These are phyloP conservation scores for Ancistrus triradiatus DNA, from an alignment of 2,113 vertebrate species.

Conservation along the genomic window DNA sequence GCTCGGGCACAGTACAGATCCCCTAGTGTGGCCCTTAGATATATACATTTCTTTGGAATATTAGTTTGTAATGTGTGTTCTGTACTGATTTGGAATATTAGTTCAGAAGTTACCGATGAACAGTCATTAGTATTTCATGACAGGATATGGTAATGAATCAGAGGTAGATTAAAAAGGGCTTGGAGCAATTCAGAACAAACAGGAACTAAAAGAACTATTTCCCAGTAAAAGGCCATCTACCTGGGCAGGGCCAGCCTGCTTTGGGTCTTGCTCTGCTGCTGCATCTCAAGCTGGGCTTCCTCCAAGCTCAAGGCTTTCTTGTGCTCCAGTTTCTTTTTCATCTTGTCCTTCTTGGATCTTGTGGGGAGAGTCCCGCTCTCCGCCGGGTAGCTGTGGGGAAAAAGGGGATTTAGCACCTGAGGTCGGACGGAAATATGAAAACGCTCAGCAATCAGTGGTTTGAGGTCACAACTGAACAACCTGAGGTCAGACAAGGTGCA, in stretches of 20 bases:
- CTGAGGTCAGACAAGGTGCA: no score
- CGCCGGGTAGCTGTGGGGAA: conserved; percentile 60
- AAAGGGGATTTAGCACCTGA: background rate
- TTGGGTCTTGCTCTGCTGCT: conserved; percentile 51
- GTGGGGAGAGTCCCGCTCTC: conserved; percentile 57
- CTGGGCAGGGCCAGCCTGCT: conserved; percentile 47
- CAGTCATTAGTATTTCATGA: background rate
- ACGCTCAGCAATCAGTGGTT: no score
- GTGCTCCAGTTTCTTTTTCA: conserved; percentile 49
- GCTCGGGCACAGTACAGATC: no score
- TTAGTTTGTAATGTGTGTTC: no score
- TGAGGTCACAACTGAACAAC: no score
- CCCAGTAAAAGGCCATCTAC: conserved; percentile 19
- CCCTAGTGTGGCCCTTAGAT: no score
- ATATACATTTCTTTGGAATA: no score
- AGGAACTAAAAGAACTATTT: background rate
- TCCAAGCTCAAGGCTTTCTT: conserved; percentile 75
- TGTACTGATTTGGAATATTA: no score
- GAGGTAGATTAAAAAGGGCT: background rate
- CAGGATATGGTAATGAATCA: background rate
- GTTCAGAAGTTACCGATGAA: no score
- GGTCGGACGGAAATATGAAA: no score
- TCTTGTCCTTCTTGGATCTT: conserved; percentile 63
- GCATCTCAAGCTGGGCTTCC: conserved; percentile 57
- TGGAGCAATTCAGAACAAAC: background rate